Evolutionary conservation across 2,888 invertebrate species (phyloP).

Genomic region (Tenthredo notha): DNA sequence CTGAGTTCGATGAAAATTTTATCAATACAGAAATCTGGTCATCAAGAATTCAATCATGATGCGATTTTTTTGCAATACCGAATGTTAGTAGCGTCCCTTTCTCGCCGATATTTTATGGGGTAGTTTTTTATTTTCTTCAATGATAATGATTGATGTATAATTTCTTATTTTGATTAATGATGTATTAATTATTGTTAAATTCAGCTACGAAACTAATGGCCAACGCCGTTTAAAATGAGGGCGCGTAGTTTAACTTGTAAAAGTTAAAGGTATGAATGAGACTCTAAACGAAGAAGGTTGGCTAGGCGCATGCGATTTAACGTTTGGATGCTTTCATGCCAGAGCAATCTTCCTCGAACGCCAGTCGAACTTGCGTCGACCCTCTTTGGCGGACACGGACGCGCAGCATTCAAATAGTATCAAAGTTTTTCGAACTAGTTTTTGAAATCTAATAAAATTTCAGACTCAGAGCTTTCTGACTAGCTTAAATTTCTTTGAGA

Average conservation of each 20-base stretch:
- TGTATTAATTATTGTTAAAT: not conserved
- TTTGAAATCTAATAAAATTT: not conserved
- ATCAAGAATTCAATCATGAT: not conserved
- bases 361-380: conserved; percentile 50
- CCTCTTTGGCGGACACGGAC: conserved; percentile 40
- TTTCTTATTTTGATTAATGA: not conserved
- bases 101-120: not conserved
- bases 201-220: not conserved
- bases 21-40: not conserved
- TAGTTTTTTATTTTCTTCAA: not conserved
- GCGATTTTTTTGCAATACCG: not conserved
- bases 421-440: not conserved
- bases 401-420: conserved; percentile 17
- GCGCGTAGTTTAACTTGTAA: conserved; percentile 42
- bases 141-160: not conserved
- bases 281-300: conserved; percentile 32
- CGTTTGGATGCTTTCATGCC: conserved; percentile 47
- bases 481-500: not conserved
- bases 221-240: not conserved
- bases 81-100: not conserved
- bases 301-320: conserved; percentile 50
- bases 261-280: conserved; percentile 42
- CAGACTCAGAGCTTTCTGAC: not conserved
- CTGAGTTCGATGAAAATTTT: not conserved
- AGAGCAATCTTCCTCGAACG: conserved; percentile 49